A percentile compares a stretch with the other conserved stretches of the same genome.
These are phyloP conservation scores for Albula glossodonta DNA, from an alignment of 2,113 vertebrate genomes.

Conservation along the genomic window DNA sequence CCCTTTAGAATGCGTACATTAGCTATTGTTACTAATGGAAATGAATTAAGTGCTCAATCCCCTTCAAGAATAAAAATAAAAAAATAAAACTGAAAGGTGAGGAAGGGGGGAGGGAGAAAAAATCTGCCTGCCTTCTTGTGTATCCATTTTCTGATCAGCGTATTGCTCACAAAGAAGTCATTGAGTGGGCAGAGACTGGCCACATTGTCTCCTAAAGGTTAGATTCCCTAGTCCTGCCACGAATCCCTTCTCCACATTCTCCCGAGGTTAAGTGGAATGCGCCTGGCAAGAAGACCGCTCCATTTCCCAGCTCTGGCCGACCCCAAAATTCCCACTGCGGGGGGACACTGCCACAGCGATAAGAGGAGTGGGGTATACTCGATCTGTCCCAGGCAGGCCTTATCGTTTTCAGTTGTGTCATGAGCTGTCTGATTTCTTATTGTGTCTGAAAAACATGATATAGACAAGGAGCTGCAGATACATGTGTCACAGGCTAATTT, in stretches of 20 bases:
- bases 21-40: slow-evolving; percentile 41
- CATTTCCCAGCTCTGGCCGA: slow-evolving; percentile 20
- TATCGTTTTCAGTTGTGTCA: background rate
- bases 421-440: background rate
- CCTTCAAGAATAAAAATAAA: slow-evolving; percentile 38
- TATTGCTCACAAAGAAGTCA: slow-evolving; percentile 73
- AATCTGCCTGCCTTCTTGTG: slow-evolving; percentile 62
- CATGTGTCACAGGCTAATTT: slow-evolving; percentile 9
- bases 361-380: background rate
- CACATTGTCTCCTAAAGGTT: slow-evolving; percentile 79
- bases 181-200: slow-evolving; percentile 75
- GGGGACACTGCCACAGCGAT: background rate
- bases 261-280: slow-evolving; percentile 73
- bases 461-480: background rate
- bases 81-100: slow-evolving; percentile 39
- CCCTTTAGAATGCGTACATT: background rate
- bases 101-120: slow-evolving; percentile 33
- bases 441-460: background rate
- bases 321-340: slow-evolving; percentile 9
- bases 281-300: slow-evolving; percentile 43
- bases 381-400: background rate
- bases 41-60: slow-evolving; percentile 48
- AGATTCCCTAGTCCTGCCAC: slow-evolving; percentile 61
- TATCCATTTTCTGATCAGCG: slow-evolving; percentile 75
- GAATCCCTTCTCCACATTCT: slow-evolving; percentile 61